phyloP scores from a whole-genome alignment of 53 echinoderm and acorn worm species.

The Crossaster papposus region DNA sequence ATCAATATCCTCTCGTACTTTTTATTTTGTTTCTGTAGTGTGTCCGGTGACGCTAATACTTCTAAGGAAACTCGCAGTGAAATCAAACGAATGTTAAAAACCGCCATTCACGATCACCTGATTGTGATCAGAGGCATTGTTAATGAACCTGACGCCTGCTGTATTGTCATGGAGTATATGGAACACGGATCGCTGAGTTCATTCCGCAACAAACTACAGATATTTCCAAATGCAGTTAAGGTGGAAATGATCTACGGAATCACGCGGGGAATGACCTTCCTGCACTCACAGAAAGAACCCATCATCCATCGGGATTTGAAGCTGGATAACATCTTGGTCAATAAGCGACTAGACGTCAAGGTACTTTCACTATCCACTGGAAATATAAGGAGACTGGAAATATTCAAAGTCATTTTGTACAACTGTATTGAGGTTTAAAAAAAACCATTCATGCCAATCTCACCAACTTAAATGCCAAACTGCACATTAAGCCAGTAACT shows the following conservation, averaged over 20 bases:
- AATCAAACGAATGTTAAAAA: conserved; percentile 2
- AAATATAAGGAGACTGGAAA: no score
- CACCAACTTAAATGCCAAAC: no score
- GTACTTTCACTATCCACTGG: neutral
- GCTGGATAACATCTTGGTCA: conserved; percentile 58
- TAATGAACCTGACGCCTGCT: no score
- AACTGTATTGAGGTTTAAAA: no score
- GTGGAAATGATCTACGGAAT: conserved; percentile 38
- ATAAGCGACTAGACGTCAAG: conserved; percentile 12
- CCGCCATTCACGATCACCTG: neutral
- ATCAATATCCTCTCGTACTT: neutral
- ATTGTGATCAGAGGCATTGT: conserved; percentile 6
- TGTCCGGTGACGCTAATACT: neutral
- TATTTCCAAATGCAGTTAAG: neutral
- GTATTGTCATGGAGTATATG: conserved; percentile 61
- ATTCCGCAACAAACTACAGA: neutral
- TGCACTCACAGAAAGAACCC: neutral
- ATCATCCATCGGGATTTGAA: conserved; percentile 58
- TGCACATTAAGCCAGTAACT: no score
- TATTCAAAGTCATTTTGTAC: no score
- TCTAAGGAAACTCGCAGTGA: no score
- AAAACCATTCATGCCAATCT: no score
- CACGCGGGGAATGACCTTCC: conserved; percentile 30
- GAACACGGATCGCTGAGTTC: conserved; percentile 16
- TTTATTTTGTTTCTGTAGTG: neutral